These are phyloP conservation scores for Callocephalon fimbriatum DNA, from an alignment of 2,113 vertebrate genomes.

Conservation along the genomic window DNA sequence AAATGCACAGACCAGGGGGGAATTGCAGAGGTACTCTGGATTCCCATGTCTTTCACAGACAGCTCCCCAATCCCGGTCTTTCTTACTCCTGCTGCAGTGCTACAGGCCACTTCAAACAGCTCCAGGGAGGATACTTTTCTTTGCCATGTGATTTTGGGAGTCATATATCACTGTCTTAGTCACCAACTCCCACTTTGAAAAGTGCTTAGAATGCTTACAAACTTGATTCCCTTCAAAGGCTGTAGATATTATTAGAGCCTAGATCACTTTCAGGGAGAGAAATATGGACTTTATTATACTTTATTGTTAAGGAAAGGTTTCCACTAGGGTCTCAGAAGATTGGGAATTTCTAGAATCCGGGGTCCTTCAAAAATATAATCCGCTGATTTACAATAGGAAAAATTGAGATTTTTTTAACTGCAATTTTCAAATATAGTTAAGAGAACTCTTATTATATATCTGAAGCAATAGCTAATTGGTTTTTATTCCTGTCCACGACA, in stretches of 20 bases:
- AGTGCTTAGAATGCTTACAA: background rate
- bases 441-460: background rate
- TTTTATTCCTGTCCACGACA: background rate
- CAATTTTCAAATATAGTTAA: slow-evolving; percentile 1
- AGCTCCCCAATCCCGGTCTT: fast-evolving
- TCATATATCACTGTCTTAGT: background rate
- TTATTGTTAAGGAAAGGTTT: background rate
- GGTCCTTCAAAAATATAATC: background rate
- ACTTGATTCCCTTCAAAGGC: background rate
- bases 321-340: background rate
- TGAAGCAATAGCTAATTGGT: background rate
- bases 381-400: background rate
- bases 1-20: background rate
- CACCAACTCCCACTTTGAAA: background rate
- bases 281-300: background rate
- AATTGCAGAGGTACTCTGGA: background rate
- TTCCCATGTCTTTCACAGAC: background rate
- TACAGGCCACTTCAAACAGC: background rate
- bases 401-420: background rate
- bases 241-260: background rate
- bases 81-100: background rate
- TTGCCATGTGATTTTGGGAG: background rate
- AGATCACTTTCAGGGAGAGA: background rate
- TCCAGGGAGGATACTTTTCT: background rate
- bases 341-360: background rate